Evolutionary conservation across 2,888 invertebrate genomes (phyloP), one percentile per base, ranked within the genome.

Genomic region (Noctua comes): DNA sequence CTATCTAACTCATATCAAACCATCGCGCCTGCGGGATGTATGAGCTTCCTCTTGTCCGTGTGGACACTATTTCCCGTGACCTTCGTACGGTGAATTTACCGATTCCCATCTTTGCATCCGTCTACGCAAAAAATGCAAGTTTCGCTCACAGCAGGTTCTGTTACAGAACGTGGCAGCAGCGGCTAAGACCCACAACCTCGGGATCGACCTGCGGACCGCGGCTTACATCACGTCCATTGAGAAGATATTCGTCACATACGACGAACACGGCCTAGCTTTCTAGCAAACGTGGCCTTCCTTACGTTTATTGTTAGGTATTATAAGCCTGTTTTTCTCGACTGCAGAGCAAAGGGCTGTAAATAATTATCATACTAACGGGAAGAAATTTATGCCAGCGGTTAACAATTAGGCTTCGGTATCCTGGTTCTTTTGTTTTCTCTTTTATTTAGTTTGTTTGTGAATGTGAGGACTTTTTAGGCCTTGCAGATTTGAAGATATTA

Each of bases 211-310:
- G 88, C 98, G 99, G 94, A 99, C 99, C 76, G 99, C 99, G 62
- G 99, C 99, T 51, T 99, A 99, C 95, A 98, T 99, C 84, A 99
- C 99, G 91, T 98, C 99, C 54, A 99, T 99, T 88, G 99, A 99
- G 95, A 99, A 99, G 97, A 99, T 99, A 95, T 99, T 99, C 97
- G 98, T 98, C 89, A 99, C 99, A 64, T 99, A 99, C 96, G 98
- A 98, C 91, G 99, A 99, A 93, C 99, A 99, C 92, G 99, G 99
- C 88, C 97, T 99, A 90, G 99, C 99, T 73, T 98, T 99, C 96
- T 98, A 98, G 88, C 54, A 18, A 31, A n/a, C 11, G 18, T 46
- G 13, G n/a, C 51, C n/a, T 54, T 27, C n/a, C 46, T 64, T 68
- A 57, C 16, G n/a, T 6, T 59, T 46, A 51, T 24, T 70, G 7